These are phyloP conservation scores for Falco peregrinus DNA, from an alignment of 2,797 vertebrate species.

Conservation along the genomic window DNA sequence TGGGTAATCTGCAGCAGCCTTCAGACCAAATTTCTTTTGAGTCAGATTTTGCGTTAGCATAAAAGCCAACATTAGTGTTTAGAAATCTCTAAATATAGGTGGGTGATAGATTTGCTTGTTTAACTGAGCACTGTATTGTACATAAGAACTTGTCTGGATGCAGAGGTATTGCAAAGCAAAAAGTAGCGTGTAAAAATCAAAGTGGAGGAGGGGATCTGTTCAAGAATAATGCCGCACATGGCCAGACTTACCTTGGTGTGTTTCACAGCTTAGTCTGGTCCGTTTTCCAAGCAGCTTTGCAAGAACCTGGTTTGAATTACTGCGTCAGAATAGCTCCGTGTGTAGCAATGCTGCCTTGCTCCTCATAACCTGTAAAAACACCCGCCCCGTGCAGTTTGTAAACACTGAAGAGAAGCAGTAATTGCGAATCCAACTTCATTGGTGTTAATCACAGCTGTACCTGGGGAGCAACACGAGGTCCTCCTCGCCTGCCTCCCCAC, in stretches of 20 bases:
- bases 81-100: not conserved
- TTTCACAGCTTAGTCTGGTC: not conserved
- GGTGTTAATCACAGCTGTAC: rapidly evolving
- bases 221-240: not conserved
- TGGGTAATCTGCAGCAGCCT: not conserved
- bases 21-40: not conserved
- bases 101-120: not conserved
- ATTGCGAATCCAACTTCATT: rapidly evolving
- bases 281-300: not conserved
- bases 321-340: not conserved
- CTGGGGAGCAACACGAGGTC: not conserved
- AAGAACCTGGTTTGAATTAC: not conserved
- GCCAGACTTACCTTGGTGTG: not conserved
- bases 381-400: not conserved
- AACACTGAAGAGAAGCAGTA: not conserved
- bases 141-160: not conserved
- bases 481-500: not conserved
- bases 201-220: not conserved
- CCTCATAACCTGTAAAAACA: not conserved
- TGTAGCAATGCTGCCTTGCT: not conserved
- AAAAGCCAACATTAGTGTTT: not conserved
- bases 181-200: not conserved
- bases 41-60: not conserved
- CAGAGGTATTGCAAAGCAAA: not conserved
- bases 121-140: not conserved